A percentile compares a stretch with the other conserved stretches of the same genome.
These are phyloP conservation scores for Trematomus loennbergii DNA, from an alignment of 2,113 vertebrate genomes.

Conservation along the genomic window DNA sequence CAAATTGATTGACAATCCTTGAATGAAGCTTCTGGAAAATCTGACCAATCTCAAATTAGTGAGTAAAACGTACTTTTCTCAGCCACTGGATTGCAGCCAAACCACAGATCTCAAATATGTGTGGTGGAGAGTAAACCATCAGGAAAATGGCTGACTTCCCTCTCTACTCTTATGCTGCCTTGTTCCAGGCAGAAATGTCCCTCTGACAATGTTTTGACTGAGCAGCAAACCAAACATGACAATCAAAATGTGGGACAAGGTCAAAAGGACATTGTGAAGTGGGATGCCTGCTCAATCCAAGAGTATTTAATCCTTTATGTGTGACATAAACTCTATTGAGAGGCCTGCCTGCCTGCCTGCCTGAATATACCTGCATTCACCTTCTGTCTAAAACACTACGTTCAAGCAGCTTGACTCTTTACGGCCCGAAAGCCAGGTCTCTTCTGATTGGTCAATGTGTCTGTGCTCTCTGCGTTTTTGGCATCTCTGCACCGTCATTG, in stretches of 20 bases:
- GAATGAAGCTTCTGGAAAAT: conserved; percentile 44
- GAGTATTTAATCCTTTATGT: not conserved
- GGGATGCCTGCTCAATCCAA: conserved; percentile 12
- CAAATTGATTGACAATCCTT: conserved; percentile 23
- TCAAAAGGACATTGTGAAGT: conserved; percentile 54
- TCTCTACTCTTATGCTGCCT: conserved; percentile 14
- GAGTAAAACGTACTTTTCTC: conserved; percentile 34
- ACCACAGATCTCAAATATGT: conserved; percentile 32
- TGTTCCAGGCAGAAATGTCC: conserved; percentile 39
- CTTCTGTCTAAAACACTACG: not conserved
- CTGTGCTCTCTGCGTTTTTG: too few species aligned
- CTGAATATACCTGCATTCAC: not conserved
- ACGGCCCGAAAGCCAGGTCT: too few species aligned
- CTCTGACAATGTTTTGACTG: conserved; percentile 48
- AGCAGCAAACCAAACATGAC: conserved; percentile 60
- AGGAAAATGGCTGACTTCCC: conserved; percentile 40
- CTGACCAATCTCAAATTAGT: conserved; percentile 24
- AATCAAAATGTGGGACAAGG: conserved; percentile 61
- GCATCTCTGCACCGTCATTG: too few species aligned
- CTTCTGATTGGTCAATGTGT: too few species aligned
- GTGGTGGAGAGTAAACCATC: conserved; percentile 20
- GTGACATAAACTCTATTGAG: not conserved
- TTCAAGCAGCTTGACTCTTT: too few species aligned
- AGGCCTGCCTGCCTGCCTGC: too few species aligned
- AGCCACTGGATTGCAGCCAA: conserved; percentile 42